Conservation (phyloP, 1,140 invertebrate species). For the Philaenus spumarius region DNA sequence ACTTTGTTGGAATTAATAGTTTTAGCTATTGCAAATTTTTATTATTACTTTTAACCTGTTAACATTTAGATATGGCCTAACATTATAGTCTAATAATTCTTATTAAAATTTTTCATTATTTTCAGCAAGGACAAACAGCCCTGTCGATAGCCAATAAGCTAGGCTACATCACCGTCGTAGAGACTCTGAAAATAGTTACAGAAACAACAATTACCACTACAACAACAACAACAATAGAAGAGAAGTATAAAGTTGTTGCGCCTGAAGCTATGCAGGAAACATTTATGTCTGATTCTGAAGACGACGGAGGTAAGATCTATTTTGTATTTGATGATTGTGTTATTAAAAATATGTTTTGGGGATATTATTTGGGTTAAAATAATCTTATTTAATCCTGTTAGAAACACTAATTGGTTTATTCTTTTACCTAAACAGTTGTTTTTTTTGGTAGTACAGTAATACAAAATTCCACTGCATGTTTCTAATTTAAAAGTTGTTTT, state of each 20-base stretch:
- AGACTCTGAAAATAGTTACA: conserved; percentile 95
- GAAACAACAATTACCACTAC: conserved; percentile 72
- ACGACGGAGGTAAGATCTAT: conserved; percentile 74
- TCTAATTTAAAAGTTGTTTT: no score
- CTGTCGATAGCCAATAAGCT: conserved; percentile 92
- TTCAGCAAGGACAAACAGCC: conserved; percentile 92
- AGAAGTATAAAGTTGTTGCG: conserved; percentile 93
- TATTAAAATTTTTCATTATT: no score
- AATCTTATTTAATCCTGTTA: neutral
- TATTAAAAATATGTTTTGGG: neutral
- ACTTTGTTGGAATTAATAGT: no score
- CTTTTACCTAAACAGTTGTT: neutral
- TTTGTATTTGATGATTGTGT: neutral
- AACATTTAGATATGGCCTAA: no score
- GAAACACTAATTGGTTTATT: neutral
- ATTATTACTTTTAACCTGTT: no score
- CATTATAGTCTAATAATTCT: no score
- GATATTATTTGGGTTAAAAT: neutral
- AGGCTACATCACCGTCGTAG: conserved; percentile 96
- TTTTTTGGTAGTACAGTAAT: neutral
- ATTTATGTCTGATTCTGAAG: conserved; percentile 97
- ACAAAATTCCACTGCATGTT: neutral
- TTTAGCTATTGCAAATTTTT: no score
- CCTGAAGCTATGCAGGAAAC: conserved; percentile 99
- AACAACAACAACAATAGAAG: conserved; percentile 62